Evolutionary conservation across 2,113 vertebrate species (phyloP), one percentile per base, ranked within the genome.

Genomic region (Nettapus auritus): DNA sequence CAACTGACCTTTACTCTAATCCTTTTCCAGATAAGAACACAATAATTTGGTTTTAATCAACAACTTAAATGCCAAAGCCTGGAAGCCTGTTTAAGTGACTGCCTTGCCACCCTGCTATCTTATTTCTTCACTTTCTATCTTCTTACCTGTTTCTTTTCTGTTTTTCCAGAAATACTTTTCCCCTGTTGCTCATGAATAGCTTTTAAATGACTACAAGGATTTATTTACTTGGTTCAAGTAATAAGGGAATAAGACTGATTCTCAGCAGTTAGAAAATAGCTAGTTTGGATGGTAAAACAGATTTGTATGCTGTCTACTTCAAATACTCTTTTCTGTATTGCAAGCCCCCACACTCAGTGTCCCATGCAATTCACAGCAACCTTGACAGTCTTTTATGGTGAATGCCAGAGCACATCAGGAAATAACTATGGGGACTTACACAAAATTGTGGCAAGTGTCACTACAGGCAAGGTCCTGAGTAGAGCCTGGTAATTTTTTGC

Each of bases 301-400:
- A 55, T 59, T 64, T 83, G 23, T 22, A 2, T 40, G 29, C 18
- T 73, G 66, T 12, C 2, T 2, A 62, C 26, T 62, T 73, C 33
- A 22, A 52, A 46, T 38, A 52, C 19, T 26, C 18, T 68, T 79
- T 62, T 57, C 0, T 0, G 9, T 29, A 73, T 57, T 79, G 17
- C 48, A 34, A 50, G 16, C 60, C 9, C 8, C 8, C 18, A 2
- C 25, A 6, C 26, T 6, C 31, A 42, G 38, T 38, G 31, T 17
- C 18, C 11, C 1, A 0, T 11, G 9, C 15, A 6, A 21, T 48
- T 82, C 26, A 23, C 40, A 50, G 25, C 48, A 1, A 1, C 18
- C 29, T 60, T 69, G 23, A 12, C 48, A 33, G 3, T n/a, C 19
- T 78, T 84, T 60, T 79, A 21, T 28, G 31, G 31, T 23, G 31